Percentiles rank a stretch among this genome's conserved stretches.
phyloP scores from a whole-genome alignment of 2,113 vertebrate species.

The Cryptotis parvus region DNA sequence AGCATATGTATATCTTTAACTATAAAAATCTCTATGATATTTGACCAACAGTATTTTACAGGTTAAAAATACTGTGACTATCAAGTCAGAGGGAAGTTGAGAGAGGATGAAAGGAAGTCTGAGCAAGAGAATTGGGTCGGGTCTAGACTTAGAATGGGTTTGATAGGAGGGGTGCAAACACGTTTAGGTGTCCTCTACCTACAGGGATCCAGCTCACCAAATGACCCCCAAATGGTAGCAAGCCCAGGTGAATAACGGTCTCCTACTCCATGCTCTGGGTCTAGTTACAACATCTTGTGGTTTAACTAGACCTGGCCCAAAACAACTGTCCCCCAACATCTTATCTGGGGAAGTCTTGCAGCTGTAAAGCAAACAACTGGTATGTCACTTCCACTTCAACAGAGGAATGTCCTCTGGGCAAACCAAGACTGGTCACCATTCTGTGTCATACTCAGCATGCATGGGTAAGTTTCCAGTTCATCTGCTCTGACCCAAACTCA shows the following conservation, averaged over 20 bases:
- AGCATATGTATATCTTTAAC: background rate
- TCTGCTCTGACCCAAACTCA: background rate
- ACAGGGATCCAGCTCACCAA: too few species aligned
- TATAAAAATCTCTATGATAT: too few species aligned
- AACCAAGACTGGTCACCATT: background rate
- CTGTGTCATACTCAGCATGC: background rate
- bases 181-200: background rate
- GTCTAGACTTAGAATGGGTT: background rate
- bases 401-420: background rate
- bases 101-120: background rate
- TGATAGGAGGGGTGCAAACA: background rate
- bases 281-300: background rate
- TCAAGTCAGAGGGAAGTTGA: background rate
- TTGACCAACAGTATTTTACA: background rate
- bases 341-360: background rate
- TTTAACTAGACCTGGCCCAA: background rate
- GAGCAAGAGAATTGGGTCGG: background rate
- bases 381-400: background rate
- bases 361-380: background rate
- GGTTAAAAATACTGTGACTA: background rate
- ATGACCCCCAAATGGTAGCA: background rate
- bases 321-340: background rate
- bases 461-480: background rate
- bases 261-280: background rate
- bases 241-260: background rate